Evolutionary conservation across 2,113 vertebrate species (phyloP).

Genomic region (Psittacara wagleri): DNA sequence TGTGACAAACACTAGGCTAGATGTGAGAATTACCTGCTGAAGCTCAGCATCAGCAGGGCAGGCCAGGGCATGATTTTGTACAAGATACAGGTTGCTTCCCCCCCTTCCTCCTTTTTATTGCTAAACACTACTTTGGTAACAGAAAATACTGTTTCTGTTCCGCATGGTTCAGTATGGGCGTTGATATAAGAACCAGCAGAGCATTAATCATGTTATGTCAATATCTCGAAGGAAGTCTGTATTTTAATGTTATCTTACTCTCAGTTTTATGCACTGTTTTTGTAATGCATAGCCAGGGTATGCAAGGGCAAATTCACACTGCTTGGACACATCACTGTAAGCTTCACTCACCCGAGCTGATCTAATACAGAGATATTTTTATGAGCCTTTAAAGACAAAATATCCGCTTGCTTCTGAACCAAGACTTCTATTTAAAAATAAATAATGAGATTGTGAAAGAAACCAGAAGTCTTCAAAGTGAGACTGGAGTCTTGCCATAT

Average conservation of each 20-base stretch:
- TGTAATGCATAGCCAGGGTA: neutral
- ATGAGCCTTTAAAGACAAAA: neutral
- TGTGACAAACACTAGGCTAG: fast-evolving
- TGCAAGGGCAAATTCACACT: neutral
- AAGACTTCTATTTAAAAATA: conserved; percentile 27
- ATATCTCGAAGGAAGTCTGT: neutral
- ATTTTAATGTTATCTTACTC: neutral
- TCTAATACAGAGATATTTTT: neutral
- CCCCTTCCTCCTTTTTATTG: neutral
- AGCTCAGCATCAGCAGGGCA: neutral
- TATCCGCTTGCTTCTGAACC: conserved; percentile 1
- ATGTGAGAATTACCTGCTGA: neutral
- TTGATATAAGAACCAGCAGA: neutral
- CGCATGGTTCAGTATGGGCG: neutral
- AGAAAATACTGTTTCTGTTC: neutral
- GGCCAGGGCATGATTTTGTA: neutral
- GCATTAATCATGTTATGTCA: neutral
- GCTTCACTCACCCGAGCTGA: neutral
- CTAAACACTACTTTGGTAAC: neutral
- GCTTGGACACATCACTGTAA: neutral
- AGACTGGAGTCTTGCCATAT: neutral
- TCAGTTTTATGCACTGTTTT: neutral
- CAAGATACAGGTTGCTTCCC: neutral
- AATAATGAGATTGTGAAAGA: conserved; percentile 15
- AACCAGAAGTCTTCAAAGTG: neutral